These are phyloP conservation scores for Percina caprodes DNA, from an alignment of 2,113 vertebrate genomes.

Conservation along the genomic window DNA sequence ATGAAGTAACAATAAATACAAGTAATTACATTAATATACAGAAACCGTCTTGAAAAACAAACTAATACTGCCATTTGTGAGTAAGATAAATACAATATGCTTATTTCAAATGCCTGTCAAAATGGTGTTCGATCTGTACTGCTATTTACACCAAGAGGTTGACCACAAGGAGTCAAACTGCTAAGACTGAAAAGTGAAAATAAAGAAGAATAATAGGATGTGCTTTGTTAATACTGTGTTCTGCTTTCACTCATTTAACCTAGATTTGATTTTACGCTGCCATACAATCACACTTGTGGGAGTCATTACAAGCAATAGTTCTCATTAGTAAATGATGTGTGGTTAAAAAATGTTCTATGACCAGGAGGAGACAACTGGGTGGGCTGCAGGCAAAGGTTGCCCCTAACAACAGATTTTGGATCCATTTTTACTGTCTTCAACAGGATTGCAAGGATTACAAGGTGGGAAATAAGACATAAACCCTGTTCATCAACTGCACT, in stretches of 20 bases:
- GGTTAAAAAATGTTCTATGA: slow-evolving; percentile 64
- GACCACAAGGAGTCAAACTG: slow-evolving; percentile 47
- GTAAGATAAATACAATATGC: slow-evolving; percentile 80
- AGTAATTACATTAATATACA: slow-evolving; percentile 97
- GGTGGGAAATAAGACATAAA: slow-evolving; percentile 43
- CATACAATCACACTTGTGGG: slow-evolving; percentile 54
- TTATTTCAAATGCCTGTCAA: slow-evolving; percentile 81
- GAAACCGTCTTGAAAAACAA: slow-evolving; percentile 87
- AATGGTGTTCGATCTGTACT: slow-evolving; percentile 49
- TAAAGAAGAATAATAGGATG: slow-evolving; percentile 15
- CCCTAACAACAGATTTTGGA: slow-evolving; percentile 71
- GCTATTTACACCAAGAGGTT: slow-evolving; percentile 41
- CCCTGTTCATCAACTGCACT: slow-evolving; percentile 59
- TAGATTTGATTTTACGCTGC: slow-evolving; percentile 29
- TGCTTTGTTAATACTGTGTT: slow-evolving; percentile 31
- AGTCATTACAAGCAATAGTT: slow-evolving; percentile 54
- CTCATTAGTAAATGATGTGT: slow-evolving; percentile 68
- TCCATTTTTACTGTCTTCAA: slow-evolving; percentile 53
- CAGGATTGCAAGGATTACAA: slow-evolving; percentile 28
- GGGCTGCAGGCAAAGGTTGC: slow-evolving; percentile 70
- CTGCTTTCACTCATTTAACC: slow-evolving; percentile 37
- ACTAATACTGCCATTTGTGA: slow-evolving; percentile 88
- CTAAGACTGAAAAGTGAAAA: slow-evolving; percentile 22
- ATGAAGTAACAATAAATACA: slow-evolving; percentile 96
- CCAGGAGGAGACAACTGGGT: slow-evolving; percentile 73